Conservation (phyloP, 1,140 invertebrate genomes). For the Caerostris extrusa region DNA sequence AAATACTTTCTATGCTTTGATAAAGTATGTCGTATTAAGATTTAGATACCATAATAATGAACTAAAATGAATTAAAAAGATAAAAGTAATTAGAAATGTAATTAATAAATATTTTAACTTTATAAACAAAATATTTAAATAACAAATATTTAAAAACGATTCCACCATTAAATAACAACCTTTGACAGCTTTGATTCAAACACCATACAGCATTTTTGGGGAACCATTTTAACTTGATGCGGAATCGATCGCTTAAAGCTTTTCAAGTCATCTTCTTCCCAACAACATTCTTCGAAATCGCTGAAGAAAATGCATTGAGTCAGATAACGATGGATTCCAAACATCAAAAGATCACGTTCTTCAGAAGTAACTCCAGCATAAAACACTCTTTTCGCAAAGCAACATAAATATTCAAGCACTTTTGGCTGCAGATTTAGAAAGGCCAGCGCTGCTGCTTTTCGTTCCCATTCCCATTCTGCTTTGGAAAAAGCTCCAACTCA, state of each 20-base stretch:
- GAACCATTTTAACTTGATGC: not conserved
- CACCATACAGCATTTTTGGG: too few relatives aligned
- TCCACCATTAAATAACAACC: too few relatives aligned
- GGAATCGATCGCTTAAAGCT: not conserved
- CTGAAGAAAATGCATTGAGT: conserved; percentile 3
- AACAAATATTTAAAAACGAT: too few relatives aligned
- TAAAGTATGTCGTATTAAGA: too few relatives aligned
- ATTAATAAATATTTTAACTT: too few relatives aligned
- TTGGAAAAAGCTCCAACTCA: not conserved
- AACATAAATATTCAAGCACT: conserved; percentile 60
- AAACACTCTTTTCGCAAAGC: conserved; percentile 15
- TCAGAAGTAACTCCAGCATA: conserved; percentile 48
- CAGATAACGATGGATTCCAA: conserved; percentile 30
- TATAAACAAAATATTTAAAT: too few relatives aligned
- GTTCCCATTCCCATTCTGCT: not conserved
- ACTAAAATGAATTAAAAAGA: too few relatives aligned
- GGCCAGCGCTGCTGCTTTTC: not conserved
- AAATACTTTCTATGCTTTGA: too few relatives aligned
- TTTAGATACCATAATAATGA: too few relatives aligned
- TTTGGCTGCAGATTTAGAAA: not conserved
- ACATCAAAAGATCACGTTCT: conserved; percentile 62
- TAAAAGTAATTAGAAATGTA: too few relatives aligned
- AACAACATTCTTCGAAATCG: conserved; percentile 26
- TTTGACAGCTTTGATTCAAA: too few relatives aligned
- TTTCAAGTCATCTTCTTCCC: not conserved